Evolutionary conservation across 2,797 vertebrate species (phyloP), one percentile per base, ranked within the genome.

Genomic region (Danionella dracula): DNA sequence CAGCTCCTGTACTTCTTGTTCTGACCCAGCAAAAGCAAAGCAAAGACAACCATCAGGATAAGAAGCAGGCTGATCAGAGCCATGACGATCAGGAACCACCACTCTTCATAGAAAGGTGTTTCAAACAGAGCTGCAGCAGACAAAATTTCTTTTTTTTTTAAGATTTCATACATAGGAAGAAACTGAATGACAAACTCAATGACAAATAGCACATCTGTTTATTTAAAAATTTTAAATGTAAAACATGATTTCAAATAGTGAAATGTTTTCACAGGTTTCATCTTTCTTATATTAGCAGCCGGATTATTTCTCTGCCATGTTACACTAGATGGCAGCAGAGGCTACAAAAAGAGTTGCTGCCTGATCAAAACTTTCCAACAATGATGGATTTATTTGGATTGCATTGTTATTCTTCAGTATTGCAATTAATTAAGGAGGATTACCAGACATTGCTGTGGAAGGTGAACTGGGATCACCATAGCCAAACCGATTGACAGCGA

Each of bases 11-110:
- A 93, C 71, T 91, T 95, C 85, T 82, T 89, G 81, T 78, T 92
- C 86, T 96, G 94, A 38, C 94, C 90, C 0, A 93, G 92, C 58
- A 98, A 82, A 63, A 97, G 82, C 79, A 98, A 84, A 0, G 88
- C 79, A 50, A 97, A 94, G 38, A 92, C 91, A 73, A 93, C 83
- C 60, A 97, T 80, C 68, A 98, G 87, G 56, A 96, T 79, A 34
- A 96, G 82, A 75, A 98, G 91, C 70, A 98, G 86, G 59, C 92
- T 90, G 34, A 92, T 91, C 57, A 98, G 90, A 0, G 91, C 93
- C 87, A 93, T 89, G 80, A 98, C 93, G 70, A 97, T 81, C 42
- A 97, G 86, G 82, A 98, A 98, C 96, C 95, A 98, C 95, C 96
- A 97, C 83, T 98, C 93, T 73, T 93, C 93, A 0, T 98, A 98